These are phyloP conservation scores for Andrena hattorfiana DNA, from an alignment of 2,888 invertebrate species.

Conservation along the genomic window DNA sequence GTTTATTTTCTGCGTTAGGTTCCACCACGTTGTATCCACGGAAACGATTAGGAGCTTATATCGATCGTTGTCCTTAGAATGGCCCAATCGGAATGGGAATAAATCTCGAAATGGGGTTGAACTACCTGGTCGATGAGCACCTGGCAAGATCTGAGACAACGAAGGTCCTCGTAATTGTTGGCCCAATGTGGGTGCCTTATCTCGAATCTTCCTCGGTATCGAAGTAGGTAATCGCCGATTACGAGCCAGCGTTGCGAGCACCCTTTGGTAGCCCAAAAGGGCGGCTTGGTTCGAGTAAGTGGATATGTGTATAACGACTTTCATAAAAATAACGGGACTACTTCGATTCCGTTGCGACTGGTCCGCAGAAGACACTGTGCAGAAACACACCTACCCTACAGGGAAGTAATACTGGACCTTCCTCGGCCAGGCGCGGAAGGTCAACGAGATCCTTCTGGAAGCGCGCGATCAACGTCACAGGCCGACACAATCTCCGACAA, in stretches of 20 bases:
- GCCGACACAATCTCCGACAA: slow-evolving; percentile 18
- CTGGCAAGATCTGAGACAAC: slow-evolving; percentile 1
- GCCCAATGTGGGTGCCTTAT: neutral
- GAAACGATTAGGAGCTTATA: neutral
- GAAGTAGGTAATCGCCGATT: slow-evolving; percentile 13
- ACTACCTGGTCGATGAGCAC: neutral
- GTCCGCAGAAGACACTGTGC: too few relatives aligned
- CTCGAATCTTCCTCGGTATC: slow-evolving; percentile 6
- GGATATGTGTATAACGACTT: neutral
- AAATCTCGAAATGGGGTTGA: neutral
- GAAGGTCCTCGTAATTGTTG: slow-evolving; percentile 1
- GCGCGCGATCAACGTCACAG: neutral
- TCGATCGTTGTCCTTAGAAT: neutral
- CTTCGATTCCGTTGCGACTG: too few relatives aligned
- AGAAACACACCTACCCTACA: neutral
- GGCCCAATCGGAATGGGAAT: neutral
- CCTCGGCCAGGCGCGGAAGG: neutral
- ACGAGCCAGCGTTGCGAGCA: neutral
- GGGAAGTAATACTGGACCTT: neutral
- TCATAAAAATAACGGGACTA: neutral
- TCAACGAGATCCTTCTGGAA: neutral
- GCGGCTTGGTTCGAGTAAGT: neutral
- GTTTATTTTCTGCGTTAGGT: slow-evolving; percentile 6
- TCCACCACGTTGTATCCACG: neutral
- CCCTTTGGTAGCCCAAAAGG: neutral